Base-by-base conservation (phyloP, 2,113 vertebrate species). In the Oryzias celebensis region DNA sequence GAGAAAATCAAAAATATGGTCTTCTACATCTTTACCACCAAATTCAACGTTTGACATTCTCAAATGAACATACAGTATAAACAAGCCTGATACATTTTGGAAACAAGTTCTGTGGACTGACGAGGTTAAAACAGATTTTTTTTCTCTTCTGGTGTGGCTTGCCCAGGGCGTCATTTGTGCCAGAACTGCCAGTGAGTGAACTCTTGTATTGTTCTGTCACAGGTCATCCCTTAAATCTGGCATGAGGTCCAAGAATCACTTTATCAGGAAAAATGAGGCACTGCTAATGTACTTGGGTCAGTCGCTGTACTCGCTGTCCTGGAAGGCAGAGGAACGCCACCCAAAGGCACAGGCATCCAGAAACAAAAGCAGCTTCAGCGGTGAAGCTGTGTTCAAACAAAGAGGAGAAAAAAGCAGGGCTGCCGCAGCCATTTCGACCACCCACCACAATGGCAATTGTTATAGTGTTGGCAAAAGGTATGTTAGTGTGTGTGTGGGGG, bases 231-330 rank as follows among this genome's bases (percentile, higher is more conserved):
- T 78, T 70, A 67, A 42, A 72, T 72, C 68, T 85, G 70, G 71
- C 60, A 53, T 7, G 7, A 48, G 56, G 51, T 41, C 31, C 61
- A 61, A 69, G 62, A 72, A 59, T 78, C 73, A 60, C 52, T 80
- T 77, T 69, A 63, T 48, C 68, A 10, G 75, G 61, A 62, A 73
- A 79, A 79, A 81, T 77, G 61, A 78, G 71, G 72, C 74, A 64
- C 77, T 1, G 50, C 65, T 65, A 73, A 64, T 77, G 78, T 81
- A 86, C 85, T 78, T 84, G 74, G 83, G 83, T 87, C 87, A 85
- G 63, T 76, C 68, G 23, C 20, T 20, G 75, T 57, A 48, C 71
- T 77, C 22, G 3, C 69, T 64, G 73, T 65, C 71, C 77, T 72
- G 42, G 61, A 71, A 72, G 62, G 55, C 69, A 67, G 72, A 77